phyloP scores from a whole-genome alignment of 2,888 invertebrate genomes.

The Orchesella flavescens region DNA sequence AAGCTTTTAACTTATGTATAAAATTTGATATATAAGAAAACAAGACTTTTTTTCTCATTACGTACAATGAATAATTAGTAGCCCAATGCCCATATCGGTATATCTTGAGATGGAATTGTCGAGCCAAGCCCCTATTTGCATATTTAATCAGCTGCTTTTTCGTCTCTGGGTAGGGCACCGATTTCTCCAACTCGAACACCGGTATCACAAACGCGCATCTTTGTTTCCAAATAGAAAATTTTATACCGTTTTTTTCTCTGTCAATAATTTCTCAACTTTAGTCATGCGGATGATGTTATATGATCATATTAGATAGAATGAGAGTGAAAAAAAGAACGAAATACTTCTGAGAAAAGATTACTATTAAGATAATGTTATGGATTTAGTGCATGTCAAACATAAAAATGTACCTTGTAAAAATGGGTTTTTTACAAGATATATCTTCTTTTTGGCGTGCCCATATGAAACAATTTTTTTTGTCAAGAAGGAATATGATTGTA shows the following conservation, averaged over 20 bases:
- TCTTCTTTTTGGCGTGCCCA: too few species aligned
- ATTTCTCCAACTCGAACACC: conserved; percentile 88
- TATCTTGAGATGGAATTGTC: conserved; percentile 92
- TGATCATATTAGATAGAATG: not conserved
- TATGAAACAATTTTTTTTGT: too few species aligned
- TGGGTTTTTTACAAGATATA: not conserved
- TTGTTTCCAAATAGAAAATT: conserved; percentile 73
- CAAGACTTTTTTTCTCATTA: conserved; percentile 19
- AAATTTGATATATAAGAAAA: not conserved
- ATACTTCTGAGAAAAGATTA: too few species aligned
- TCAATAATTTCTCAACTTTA: conserved; percentile 19
- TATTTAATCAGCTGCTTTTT: conserved; percentile 85
- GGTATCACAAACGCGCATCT: conserved; percentile 91
- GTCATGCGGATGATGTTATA: not conserved
- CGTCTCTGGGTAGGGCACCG: conserved; percentile 86
- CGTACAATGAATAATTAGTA: conserved; percentile 89
- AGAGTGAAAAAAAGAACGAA: not conserved
- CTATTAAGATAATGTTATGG: too few species aligned
- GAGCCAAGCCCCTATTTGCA: conserved; percentile 85
- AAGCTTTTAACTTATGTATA: too few species aligned
- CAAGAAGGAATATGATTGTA: too few species aligned
- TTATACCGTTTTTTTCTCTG: conserved; percentile 26
- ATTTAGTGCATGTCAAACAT: too few species aligned
- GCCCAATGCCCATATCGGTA: conserved; percentile 94
- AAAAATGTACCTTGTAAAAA: too few species aligned